Conservation (phyloP, 2,113 vertebrate species). For the Corythaixoides concolor region DNA sequence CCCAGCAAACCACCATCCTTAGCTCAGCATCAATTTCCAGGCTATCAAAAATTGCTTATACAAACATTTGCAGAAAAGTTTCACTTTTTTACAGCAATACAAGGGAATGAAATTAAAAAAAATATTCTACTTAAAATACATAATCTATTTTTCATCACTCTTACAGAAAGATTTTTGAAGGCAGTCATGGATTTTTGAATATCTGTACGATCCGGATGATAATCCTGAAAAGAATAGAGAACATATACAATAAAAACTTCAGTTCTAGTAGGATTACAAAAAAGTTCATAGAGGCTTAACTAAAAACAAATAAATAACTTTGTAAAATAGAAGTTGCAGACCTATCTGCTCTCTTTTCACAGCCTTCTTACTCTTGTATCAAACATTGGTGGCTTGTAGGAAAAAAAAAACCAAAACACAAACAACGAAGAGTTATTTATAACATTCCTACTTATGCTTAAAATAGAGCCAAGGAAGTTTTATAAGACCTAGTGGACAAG, state of each 20-base stretch:
- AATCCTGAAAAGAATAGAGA: slow-evolving; percentile 80
- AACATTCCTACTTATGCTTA: neutral
- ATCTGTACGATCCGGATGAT: slow-evolving; percentile 90
- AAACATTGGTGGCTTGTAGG: neutral
- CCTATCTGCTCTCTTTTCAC: neutral
- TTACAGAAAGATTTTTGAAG: slow-evolving; percentile 95
- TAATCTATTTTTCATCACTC: slow-evolving; percentile 1
- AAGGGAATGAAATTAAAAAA: neutral
- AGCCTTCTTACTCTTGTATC: neutral
- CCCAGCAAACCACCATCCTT: neutral
- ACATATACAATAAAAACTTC: neutral
- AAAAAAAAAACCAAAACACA: no score
- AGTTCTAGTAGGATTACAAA: neutral
- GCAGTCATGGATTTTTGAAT: slow-evolving; percentile 95
- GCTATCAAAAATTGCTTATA: neutral
- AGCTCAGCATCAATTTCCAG: neutral
- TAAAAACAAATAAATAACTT: neutral
- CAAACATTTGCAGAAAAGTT: neutral
- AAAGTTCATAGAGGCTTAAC: neutral
- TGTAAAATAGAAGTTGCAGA: neutral
- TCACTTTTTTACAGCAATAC: neutral
- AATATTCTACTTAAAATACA: neutral
- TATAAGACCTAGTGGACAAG: neutral
- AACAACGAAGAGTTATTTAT: neutral
- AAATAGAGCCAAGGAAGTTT: neutral